A percentile compares a stretch with the other conserved stretches of the same genome.
phyloP scores from a whole-genome alignment of 1,140 invertebrate genomes.

The Araneus ventricosus region DNA sequence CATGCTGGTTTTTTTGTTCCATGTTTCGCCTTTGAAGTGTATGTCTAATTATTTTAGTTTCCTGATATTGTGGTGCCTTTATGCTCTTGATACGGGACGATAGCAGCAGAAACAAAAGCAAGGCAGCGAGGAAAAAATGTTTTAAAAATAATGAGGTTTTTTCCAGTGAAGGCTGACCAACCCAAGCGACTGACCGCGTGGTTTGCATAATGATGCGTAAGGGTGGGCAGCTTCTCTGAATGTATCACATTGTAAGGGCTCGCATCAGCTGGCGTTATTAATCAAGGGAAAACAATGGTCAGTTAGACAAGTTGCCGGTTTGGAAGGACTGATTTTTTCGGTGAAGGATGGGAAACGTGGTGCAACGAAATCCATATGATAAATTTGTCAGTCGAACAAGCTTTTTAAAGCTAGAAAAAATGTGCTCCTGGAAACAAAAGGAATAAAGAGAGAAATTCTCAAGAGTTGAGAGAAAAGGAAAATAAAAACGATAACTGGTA shows the following conservation, averaged over 20 bases:
- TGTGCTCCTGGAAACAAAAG: background rate
- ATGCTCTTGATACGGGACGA: background rate
- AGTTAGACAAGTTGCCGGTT: background rate
- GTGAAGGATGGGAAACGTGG: background rate
- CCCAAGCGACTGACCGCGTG: slow-evolving; percentile 55
- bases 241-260: slow-evolving; percentile 30
- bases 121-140: slow-evolving; percentile 44
- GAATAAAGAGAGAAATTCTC: too few species aligned
- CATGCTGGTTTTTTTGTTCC: background rate
- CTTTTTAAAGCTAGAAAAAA: background rate
- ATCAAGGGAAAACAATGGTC: slow-evolving; percentile 57
- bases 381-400: background rate
- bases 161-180: slow-evolving; percentile 42
- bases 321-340: background rate
- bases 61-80: slow-evolving; percentile 15
- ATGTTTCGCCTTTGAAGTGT: slow-evolving; percentile 21
- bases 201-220: slow-evolving; percentile 60
- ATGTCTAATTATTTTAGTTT: slow-evolving; percentile 52
- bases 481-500: background rate
- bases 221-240: slow-evolving; percentile 7
- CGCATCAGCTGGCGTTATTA: slow-evolving; percentile 24
- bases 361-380: background rate
- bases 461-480: background rate
- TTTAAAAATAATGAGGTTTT: slow-evolving; percentile 69
- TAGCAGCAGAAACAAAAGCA: background rate